A percentile compares a stretch with the other conserved stretches of the same genome.
Conservation (phyloP, 2,113 vertebrate genomes). For the Entelurus aequoreus region DNA sequence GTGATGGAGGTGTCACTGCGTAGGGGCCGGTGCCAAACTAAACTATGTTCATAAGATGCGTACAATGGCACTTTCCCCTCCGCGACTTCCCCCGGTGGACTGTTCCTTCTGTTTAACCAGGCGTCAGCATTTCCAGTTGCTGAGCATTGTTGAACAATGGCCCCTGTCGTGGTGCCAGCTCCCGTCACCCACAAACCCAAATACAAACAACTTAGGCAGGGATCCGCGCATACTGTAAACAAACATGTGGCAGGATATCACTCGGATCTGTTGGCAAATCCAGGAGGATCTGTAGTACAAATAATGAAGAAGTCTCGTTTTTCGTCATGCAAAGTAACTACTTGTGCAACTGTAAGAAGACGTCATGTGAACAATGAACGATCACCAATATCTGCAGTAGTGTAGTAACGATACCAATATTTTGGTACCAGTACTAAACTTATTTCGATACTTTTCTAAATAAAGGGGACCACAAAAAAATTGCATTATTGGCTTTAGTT, state of each 20-base stretch:
- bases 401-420: too few species aligned
- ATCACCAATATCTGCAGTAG: neutral
- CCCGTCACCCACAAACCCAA: conserved; percentile 49
- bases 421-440: too few species aligned
- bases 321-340: neutral
- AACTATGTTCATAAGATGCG: conserved; percentile 6
- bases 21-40: conserved; percentile 1
- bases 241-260: conserved; percentile 65
- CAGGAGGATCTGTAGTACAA: conserved; percentile 11
- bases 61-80: conserved; percentile 27
- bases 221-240: conserved; percentile 48
- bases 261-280: conserved; percentile 36
- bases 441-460: too few species aligned
- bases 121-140: conserved; percentile 54
- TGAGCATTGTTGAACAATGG: conserved; percentile 51
- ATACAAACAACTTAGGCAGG: conserved; percentile 57
- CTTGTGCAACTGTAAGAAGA: conserved; percentile 1
- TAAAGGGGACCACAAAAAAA: too few species aligned
- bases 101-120: conserved; percentile 30
- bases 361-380: neutral
- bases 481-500: too few species aligned
- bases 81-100: conserved; percentile 19
- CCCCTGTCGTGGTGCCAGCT: conserved; percentile 47
- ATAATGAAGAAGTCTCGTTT: conserved; percentile 14
- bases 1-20: conserved; percentile 7